Evolutionary conservation across 2,797 vertebrate genomes (phyloP).

Genomic region (Pampus argenteus): DNA sequence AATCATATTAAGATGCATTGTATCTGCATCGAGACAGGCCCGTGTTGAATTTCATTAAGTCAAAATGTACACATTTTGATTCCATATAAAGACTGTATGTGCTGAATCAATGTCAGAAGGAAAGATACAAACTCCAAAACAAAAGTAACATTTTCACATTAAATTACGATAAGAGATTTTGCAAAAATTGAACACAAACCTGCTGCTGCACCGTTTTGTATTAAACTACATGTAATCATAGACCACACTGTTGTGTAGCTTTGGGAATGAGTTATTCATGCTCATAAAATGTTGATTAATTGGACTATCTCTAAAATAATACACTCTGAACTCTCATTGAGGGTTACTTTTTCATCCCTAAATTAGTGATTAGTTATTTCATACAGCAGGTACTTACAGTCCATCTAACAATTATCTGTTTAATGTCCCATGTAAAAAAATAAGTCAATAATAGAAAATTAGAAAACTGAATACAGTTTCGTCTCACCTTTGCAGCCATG

Average conservation of each 20-base stretch:
- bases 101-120: slow-evolving; percentile 1
- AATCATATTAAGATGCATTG: slow-evolving; percentile 50
- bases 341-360: slow-evolving; percentile 38
- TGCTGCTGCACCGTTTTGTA: slow-evolving; percentile 13
- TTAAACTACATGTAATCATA: slow-evolving; percentile 20
- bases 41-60: slow-evolving; percentile 36
- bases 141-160: slow-evolving; percentile 11
- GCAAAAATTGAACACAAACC: not conserved
- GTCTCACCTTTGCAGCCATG: not conserved
- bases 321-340: slow-evolving; percentile 42
- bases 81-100: slow-evolving; percentile 34
- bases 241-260: slow-evolving; percentile 20
- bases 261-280: slow-evolving; percentile 60
- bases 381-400: slow-evolving; percentile 31
- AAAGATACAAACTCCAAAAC: not conserved
- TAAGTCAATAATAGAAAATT: slow-evolving; percentile 38
- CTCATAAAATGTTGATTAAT: slow-evolving; percentile 69
- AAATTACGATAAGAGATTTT: not conserved
- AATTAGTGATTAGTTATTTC: slow-evolving; percentile 47
- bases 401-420: slow-evolving; percentile 21
- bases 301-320: slow-evolving; percentile 43
- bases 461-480: slow-evolving; percentile 15
- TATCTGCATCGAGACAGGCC: slow-evolving; percentile 12
- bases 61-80: slow-evolving; percentile 18
- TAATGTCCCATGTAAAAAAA: slow-evolving; percentile 42